Evolutionary conservation across 2,888 invertebrate genomes (phyloP).

Genomic region (Temnothorax unifasciatus): DNA sequence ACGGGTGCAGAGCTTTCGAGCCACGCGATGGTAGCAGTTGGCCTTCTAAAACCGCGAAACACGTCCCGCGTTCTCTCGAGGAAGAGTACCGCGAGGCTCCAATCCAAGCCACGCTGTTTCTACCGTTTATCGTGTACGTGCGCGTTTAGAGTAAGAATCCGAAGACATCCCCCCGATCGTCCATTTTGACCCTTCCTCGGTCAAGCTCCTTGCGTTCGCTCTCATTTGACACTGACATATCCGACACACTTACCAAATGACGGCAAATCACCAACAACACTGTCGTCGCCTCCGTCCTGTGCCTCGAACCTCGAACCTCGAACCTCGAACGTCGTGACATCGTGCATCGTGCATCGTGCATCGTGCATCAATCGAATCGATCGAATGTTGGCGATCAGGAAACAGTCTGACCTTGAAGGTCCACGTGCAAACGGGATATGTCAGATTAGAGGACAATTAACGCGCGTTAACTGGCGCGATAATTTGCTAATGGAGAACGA

Average conservation of each 20-base stretch:
- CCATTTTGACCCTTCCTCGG: background rate
- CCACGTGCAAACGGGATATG: conserved; percentile 54
- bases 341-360: background rate
- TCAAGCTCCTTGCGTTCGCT: conserved; percentile 22
- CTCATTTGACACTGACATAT: conserved; percentile 27
- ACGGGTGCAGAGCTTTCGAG: conserved; percentile 79
- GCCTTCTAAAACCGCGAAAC: conserved; percentile 84
- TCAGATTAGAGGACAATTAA: conserved; percentile 55
- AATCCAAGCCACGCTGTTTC: conserved; percentile 11
- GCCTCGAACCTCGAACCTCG: too few species aligned
- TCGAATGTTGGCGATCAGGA: conserved; percentile 27
- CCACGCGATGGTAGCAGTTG: conserved; percentile 84
- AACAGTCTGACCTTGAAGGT: conserved; percentile 53
- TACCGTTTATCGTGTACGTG: conserved; percentile 14
- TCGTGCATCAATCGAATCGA: conserved; percentile 35
- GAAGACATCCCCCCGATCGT: background rate
- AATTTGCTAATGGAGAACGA: conserved; percentile 45
- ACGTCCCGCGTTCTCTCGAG: conserved; percentile 74
- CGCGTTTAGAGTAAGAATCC: background rate
- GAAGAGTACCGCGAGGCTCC: conserved; percentile 58
- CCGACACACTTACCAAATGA: conserved; percentile 26
- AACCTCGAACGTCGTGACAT: too few species aligned
- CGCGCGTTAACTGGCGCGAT: conserved; percentile 38
- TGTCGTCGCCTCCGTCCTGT: too few species aligned
- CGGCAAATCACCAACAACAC: conserved; percentile 15